These are phyloP conservation scores for Pachyseris speciosa DNA, from an alignment of 64 coral and sea anemone genomes.

Conservation along the genomic window DNA sequence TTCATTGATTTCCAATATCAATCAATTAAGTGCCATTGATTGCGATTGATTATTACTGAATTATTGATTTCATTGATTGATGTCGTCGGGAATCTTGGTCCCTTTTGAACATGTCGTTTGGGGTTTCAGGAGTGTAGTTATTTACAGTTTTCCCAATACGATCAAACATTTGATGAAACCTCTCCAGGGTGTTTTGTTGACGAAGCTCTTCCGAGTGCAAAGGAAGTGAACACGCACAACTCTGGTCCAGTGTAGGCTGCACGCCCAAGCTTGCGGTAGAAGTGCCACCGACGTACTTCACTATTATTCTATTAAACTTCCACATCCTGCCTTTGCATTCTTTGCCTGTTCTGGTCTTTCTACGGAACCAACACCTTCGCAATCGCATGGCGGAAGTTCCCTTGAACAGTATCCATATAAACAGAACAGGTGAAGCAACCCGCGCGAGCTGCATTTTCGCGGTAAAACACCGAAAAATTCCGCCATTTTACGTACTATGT, in stretches of 20 bases:
- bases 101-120: background rate
- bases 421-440: too few relatives aligned
- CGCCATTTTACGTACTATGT: too few relatives aligned
- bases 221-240: conserved; percentile 34
- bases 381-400: too few relatives aligned
- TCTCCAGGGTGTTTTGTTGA: background rate
- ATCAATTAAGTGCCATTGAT: too few relatives aligned
- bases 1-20: too few relatives aligned
- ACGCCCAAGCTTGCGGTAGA: conserved; percentile 4
- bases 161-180: conserved; percentile 11
- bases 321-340: background rate
- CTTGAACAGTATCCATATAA: too few relatives aligned
- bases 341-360: background rate
- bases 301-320: background rate
- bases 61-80: too few relatives aligned
- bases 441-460: too few relatives aligned
- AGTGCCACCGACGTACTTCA: background rate
- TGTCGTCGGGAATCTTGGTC: conserved; percentile 6
- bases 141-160: background rate
- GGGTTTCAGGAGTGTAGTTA: background rate
- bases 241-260: conserved; percentile 16
- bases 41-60: too few relatives aligned
- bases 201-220: background rate
- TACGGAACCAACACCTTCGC: background rate
- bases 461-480: too few relatives aligned